A percentile compares a stretch with the other conserved stretches of the same genome.
Conservation (phyloP, 1,140 invertebrate species). For the Proctacanthus coquilletti region DNA sequence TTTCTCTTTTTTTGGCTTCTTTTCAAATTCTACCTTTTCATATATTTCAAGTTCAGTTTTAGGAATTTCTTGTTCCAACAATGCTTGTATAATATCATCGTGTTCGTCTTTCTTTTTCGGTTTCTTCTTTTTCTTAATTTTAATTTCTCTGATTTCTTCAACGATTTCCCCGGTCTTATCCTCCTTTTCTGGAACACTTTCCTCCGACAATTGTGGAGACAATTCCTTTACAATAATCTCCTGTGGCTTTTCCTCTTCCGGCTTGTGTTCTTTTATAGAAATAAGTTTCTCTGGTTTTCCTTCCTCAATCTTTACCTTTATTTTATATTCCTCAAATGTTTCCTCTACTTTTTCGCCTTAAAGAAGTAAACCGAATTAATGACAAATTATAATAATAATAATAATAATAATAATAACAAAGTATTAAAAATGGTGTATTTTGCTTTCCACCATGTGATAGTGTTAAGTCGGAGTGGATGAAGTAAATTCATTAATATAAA, state of each 20-base stretch:
- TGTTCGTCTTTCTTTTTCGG: conserved; percentile 24
- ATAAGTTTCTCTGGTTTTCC: conserved; percentile 8
- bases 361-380: too few species aligned
- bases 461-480: too few species aligned
- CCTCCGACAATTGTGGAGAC: background rate
- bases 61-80: conserved; percentile 25
- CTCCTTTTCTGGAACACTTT: conserved; percentile 2
- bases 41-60: conserved; percentile 28
- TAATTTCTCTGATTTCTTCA: conserved; percentile 7
- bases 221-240: conserved; percentile 17
- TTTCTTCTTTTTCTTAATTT: conserved; percentile 24
- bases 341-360: too few species aligned
- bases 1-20: conserved; percentile 22
- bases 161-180: too few species aligned
- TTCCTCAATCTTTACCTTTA: conserved; percentile 11
- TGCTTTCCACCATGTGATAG: too few species aligned
- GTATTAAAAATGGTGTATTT: too few species aligned
- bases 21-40: conserved; percentile 23
- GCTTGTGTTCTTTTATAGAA: conserved; percentile 10
- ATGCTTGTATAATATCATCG: conserved; percentile 21
- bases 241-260: conserved; percentile 7
- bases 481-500: too few species aligned
- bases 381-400: too few species aligned
- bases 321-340: background rate
- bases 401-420: too few species aligned